A percentile compares a stretch with the other conserved stretches of the same genome.
Conservation (phyloP, 2,797 vertebrate species). For the Manis crassicaudata region DNA sequence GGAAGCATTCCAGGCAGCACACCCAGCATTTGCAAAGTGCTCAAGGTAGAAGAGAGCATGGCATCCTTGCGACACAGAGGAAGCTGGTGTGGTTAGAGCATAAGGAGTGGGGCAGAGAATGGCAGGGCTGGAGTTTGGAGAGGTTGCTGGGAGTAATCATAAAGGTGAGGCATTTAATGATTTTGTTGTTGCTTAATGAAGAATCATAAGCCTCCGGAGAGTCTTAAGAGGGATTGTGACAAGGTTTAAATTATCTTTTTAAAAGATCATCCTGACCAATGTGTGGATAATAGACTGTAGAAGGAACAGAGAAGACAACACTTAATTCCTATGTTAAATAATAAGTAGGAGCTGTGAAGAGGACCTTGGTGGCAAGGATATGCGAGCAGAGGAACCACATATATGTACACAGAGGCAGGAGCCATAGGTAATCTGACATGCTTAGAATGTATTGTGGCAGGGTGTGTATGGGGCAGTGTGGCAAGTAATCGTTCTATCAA, state of each 20-base stretch:
- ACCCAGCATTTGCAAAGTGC: neutral
- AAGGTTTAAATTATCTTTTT: neutral
- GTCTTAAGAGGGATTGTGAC: neutral
- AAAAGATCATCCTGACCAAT: neutral
- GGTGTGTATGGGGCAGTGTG: fast-evolving
- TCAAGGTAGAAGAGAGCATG: neutral
- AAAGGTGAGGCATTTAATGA: neutral
- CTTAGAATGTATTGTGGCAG: neutral
- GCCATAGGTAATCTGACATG: too few species aligned
- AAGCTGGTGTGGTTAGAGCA: neutral
- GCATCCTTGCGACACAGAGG: neutral
- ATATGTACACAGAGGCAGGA: neutral
- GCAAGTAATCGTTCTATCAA: neutral
- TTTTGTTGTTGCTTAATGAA: neutral
- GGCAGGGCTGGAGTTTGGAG: neutral
- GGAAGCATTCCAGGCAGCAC: neutral
- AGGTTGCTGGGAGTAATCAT: neutral
- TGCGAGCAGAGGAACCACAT: neutral
- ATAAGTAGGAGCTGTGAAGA: neutral
- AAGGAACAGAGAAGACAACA: neutral
- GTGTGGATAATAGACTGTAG: neutral
- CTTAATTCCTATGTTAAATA: neutral
- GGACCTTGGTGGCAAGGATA: neutral
- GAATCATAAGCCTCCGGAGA: neutral
- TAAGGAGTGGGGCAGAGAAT: too few species aligned